Percentiles rank a stretch among this genome's conserved stretches.
These are phyloP conservation scores for Pteria penguin DNA, from an alignment of 2,888 invertebrate genomes.

Conservation along the genomic window DNA sequence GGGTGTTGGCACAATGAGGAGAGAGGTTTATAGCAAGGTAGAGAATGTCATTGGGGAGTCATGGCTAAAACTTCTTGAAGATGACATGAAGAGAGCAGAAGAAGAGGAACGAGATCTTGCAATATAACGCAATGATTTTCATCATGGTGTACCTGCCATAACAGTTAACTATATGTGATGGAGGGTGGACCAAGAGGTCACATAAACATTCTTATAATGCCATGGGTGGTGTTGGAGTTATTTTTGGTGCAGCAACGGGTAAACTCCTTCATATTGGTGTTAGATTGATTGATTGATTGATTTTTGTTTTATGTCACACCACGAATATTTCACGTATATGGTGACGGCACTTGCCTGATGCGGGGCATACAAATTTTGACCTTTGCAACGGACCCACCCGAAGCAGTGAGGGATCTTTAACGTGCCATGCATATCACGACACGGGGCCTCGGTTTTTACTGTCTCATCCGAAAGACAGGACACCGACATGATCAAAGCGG, in stretches of 20 bases:
- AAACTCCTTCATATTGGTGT: constrained; percentile 49
- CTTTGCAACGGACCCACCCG: too few relatives aligned
- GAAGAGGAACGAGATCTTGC: constrained; percentile 43
- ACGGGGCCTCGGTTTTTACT: too few relatives aligned
- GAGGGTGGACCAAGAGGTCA: constrained; percentile 48
- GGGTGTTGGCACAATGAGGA: background rate
- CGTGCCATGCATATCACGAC: too few relatives aligned
- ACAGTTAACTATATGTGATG: constrained; percentile 51
- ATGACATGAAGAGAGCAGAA: background rate
- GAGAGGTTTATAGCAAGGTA: constrained; percentile 2
- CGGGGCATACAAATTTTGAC: too few relatives aligned
- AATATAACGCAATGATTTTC: constrained; percentile 30
- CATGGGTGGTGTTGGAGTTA: constrained; percentile 45
- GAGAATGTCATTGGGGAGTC: constrained; percentile 6
- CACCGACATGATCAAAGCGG: too few relatives aligned
- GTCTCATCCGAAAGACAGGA: too few relatives aligned
- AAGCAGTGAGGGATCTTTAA: too few relatives aligned
- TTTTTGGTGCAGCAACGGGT: constrained; percentile 42
- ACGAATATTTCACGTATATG: too few relatives aligned
- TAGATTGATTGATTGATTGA: too few relatives aligned
- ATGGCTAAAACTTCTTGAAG: constrained; percentile 10
- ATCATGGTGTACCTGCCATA: constrained; percentile 46
- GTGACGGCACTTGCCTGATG: too few relatives aligned
- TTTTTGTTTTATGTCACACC: too few relatives aligned
- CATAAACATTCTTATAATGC: constrained; percentile 54